phyloP scores from a whole-genome alignment of 2,888 invertebrate genomes.

The Agrotis puta region DNA sequence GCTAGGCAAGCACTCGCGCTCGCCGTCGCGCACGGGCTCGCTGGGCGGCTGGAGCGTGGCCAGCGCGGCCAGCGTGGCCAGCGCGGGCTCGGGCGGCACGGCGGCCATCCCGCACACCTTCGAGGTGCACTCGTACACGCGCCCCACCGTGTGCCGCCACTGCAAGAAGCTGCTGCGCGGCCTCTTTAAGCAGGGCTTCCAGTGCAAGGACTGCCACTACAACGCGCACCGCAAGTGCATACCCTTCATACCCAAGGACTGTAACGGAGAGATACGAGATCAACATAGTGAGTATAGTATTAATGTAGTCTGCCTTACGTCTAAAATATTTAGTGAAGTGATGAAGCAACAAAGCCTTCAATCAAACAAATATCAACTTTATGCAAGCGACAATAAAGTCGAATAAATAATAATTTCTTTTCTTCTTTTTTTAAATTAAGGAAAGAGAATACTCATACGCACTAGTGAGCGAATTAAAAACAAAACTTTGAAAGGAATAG shows the following conservation, averaged over 20 bases:
- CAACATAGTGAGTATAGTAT: slow-evolving; percentile 84
- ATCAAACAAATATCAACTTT: slow-evolving; percentile 2
- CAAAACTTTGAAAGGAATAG: too few relatives aligned
- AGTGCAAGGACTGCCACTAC: slow-evolving; percentile 99
- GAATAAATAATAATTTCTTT: not conserved
- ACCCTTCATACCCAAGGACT: slow-evolving; percentile 97
- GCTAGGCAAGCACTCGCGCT: slow-evolving; percentile 91
- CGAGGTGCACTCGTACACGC: slow-evolving; percentile 98
- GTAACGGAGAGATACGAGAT: slow-evolving; percentile 93
- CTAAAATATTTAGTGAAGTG: too few relatives aligned
- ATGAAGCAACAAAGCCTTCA: not conserved
- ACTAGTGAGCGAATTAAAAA: not conserved
- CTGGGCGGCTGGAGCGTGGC: slow-evolving; percentile 54
- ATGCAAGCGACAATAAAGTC: not conserved
- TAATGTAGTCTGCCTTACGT: not conserved
- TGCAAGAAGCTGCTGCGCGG: slow-evolving; percentile 99
- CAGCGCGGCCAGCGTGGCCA: slow-evolving; percentile 32
- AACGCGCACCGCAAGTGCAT: slow-evolving; percentile 99
- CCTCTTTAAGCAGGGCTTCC: slow-evolving; percentile 96
- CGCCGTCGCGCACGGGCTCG: slow-evolving; percentile 93
- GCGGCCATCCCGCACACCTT: slow-evolving; percentile 96
- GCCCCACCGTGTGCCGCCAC: slow-evolving; percentile 98
- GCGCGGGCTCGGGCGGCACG: slow-evolving; percentile 45
- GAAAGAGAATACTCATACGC: too few relatives aligned
- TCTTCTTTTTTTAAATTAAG: too few relatives aligned